These are phyloP conservation scores for Drosophila diplacantha DNA, from an alignment of 2,888 invertebrate species.

Conservation along the genomic window DNA sequence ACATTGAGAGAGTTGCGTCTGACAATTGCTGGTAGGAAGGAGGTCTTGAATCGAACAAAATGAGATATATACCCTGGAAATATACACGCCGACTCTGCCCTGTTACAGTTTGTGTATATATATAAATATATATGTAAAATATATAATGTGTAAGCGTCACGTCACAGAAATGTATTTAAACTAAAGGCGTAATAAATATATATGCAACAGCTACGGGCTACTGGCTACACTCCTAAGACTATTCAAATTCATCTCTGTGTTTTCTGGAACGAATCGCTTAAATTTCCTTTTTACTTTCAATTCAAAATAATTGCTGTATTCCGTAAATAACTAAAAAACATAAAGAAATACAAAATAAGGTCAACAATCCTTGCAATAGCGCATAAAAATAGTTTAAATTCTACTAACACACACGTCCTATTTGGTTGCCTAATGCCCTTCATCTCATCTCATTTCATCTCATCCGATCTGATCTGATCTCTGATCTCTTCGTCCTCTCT, in stretches of 20 bases:
- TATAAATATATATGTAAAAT: conserved; percentile 20
- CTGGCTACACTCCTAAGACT: conserved; percentile 11
- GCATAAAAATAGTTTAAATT: conserved; percentile 47
- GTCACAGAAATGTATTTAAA: conserved; percentile 37
- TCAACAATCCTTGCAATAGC: conserved; percentile 53
- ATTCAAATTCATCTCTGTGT: conserved; percentile 9
- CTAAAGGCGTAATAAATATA: conserved; percentile 58
- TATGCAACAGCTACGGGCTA: conserved; percentile 35
- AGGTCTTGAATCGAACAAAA: conserved; percentile 16
- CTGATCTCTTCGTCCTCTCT: conserved; percentile 9
- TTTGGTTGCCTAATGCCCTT: conserved; percentile 40
- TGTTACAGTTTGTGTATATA: conserved; percentile 2
- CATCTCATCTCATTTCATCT: background rate
- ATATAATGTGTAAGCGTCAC: conserved; percentile 34
- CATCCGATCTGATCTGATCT: conserved; percentile 1
- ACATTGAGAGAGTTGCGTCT: conserved; percentile 30
- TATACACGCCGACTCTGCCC: conserved; percentile 15
- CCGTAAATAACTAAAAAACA: conserved; percentile 14
- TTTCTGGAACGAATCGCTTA: conserved; percentile 26
- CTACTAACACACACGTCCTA: conserved; percentile 41
- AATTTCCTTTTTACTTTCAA: conserved; percentile 11
- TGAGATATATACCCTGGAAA: conserved; percentile 27
- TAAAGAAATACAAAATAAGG: conserved; percentile 46
- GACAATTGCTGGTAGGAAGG: conserved; percentile 9
- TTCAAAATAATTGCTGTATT: conserved; percentile 22